phyloP scores from a whole-genome alignment of 2,113 vertebrate genomes.

The Cnemophilus loriae region DNA sequence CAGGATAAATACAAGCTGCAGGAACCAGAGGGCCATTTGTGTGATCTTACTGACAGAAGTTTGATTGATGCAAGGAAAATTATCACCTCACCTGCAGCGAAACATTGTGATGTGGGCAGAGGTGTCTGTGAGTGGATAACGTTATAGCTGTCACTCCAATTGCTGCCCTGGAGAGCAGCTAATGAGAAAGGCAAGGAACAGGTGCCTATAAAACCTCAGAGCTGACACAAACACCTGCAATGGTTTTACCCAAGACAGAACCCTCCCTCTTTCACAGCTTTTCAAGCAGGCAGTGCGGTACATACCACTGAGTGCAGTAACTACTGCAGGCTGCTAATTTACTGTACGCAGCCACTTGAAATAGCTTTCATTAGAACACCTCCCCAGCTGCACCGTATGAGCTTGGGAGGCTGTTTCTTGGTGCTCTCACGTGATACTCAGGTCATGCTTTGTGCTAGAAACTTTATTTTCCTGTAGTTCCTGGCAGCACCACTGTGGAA shows the following conservation, averaged over 20 bases:
- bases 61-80: slow-evolving; percentile 13
- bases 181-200: background rate
- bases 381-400: background rate
- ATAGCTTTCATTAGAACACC: background rate
- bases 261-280: background rate
- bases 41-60: background rate
- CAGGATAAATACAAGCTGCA: background rate
- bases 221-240: background rate
- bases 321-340: background rate
- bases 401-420: background rate
- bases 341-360: background rate
- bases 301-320: background rate
- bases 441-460: background rate
- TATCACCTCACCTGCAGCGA: background rate
- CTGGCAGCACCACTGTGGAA: background rate
- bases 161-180: slow-evolving; percentile 11
- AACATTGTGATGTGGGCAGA: background rate
- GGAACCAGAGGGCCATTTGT: background rate
- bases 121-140: background rate
- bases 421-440: background rate
- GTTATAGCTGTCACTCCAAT: background rate
- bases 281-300: background rate
- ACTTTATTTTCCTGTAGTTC: background rate
- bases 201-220: background rate
- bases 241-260: background rate